Evolutionary conservation across 35 echinoderm and acorn worm genomes (phyloP), one percentile per base, ranked within the genome.

Genomic region (Heliocidaris tuberculata): DNA sequence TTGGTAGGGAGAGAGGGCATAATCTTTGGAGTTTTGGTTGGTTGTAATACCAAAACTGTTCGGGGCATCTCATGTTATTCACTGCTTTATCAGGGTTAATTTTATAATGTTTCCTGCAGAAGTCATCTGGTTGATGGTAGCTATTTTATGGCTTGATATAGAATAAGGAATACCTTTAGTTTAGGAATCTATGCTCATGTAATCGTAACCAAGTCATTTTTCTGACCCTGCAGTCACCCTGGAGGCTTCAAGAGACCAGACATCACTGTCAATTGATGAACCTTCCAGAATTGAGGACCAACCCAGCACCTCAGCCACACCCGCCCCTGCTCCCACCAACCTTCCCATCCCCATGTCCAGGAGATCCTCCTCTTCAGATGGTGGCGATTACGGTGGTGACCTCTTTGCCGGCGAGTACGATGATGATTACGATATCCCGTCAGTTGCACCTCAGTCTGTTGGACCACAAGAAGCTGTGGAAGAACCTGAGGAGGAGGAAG

Each of bases 341-440:
- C 50, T 94, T 32, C 93, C 93, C 95, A 92, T 93, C 93, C 92
- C 94, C 48, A 98, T 98, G 96, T 98, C 97, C 9, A 94, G 94
- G 49, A 94, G 97, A 59, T 98, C 97, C 85, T 95, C 93, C 13
- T 94, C 94, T 16, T 93, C 94, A 32, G 96, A 97, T 31, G 97
- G 94, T 48, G 96, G 95, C n/a, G 95, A 96, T 32, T 95, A 70
- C 49, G 97, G 95, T 7, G 96, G 88, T 47, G 96, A 96, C 90
- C 95, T 97, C 50, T 97, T 96, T 60, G 94, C 86, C 19, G 96
- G 94, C 10, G 95, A 97, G 16, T 96, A 98, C 27, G 97, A 98
- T n/a, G 96, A 96, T 31, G 97, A 98, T 59, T 97, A 98, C 94
- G 96, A 97, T 93, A 95, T 98, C 54, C 98, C 98, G 88, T 96